Percentiles rank a stretch among this genome's conserved stretches.
These are phyloP conservation scores for Cryptocheilus praepositus DNA, from an alignment of 2,888 invertebrate genomes.

Conservation along the genomic window DNA sequence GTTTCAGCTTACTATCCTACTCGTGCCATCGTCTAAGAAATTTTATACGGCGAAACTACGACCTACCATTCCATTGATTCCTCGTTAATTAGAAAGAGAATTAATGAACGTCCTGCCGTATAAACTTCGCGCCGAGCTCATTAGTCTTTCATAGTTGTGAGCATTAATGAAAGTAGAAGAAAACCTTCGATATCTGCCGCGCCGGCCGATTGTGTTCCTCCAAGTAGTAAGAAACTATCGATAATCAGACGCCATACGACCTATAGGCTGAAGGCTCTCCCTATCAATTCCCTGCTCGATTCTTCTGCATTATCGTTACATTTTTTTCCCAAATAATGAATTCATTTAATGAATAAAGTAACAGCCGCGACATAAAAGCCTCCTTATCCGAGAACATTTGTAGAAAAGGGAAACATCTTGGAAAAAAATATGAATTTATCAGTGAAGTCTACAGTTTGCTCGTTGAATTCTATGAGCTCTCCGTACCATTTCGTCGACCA, in stretches of 20 bases:
- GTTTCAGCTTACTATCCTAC: slow-evolving; percentile 13
- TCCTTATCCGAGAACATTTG: too few relatives aligned
- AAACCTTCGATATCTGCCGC: background rate
- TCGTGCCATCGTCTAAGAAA: slow-evolving; percentile 28
- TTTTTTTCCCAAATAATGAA: background rate
- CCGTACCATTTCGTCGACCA: too few relatives aligned
- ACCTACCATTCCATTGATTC: slow-evolving; percentile 11
- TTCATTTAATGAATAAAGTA: too few relatives aligned
- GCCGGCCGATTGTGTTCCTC: slow-evolving; percentile 16
- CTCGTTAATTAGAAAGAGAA: slow-evolving; percentile 43
- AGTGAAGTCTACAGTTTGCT: too few relatives aligned
- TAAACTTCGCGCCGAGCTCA: slow-evolving; percentile 33
- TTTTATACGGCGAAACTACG: slow-evolving; percentile 34
- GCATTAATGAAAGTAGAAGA: slow-evolving; percentile 32
- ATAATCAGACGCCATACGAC: slow-evolving; percentile 17
- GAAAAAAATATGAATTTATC: too few relatives aligned
- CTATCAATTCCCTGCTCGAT: background rate
- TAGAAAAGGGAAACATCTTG: too few relatives aligned
- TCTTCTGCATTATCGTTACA: background rate
- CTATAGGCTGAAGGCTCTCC: slow-evolving; percentile 10
- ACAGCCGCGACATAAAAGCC: too few relatives aligned
- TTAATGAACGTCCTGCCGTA: slow-evolving; percentile 25
- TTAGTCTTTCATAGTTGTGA: slow-evolving; percentile 35
- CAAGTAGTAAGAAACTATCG: slow-evolving; percentile 24
- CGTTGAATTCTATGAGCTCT: too few relatives aligned